phyloP scores from a whole-genome alignment of 2,113 vertebrate genomes.

The Elephantulus edwardii region DNA sequence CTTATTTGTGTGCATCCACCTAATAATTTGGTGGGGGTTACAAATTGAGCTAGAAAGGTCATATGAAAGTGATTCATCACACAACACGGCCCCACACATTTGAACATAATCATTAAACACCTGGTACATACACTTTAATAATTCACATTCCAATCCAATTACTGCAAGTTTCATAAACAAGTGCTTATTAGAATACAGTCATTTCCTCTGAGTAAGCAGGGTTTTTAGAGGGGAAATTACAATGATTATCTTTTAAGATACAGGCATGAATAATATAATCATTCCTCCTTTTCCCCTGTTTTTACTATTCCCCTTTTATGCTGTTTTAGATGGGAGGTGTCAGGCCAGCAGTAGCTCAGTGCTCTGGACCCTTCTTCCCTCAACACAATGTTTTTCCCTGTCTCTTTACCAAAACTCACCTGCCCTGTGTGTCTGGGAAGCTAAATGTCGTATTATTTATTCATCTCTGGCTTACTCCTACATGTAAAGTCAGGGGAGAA shows the following conservation, averaged over 20 bases:
- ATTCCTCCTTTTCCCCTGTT: not conserved
- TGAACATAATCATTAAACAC: conserved; percentile 61
- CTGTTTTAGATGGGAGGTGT: not conserved
- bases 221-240: conserved; percentile 76
- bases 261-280: conserved; percentile 75
- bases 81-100: not conserved
- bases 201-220: conserved; percentile 61
- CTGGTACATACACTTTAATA: conserved; percentile 75
- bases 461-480: not conserved
- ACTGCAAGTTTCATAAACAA: conserved; percentile 83
- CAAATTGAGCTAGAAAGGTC: not conserved
- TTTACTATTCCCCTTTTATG: not conserved
- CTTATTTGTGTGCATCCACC: not conserved
- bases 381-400: not conserved
- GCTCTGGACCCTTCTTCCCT: fast-evolving
- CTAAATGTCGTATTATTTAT: not conserved
- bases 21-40: not conserved
- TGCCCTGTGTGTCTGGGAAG: not conserved
- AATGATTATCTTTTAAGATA: conserved; percentile 80
- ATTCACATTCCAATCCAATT: conserved; percentile 80
- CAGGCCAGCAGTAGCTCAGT: not conserved
- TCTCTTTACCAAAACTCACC: not conserved
- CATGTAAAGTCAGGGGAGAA: not conserved
- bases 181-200: conserved; percentile 78
- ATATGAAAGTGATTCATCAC: not conserved